Evolutionary conservation across 2,888 invertebrate species (phyloP).

Genomic region (Scaptomyza reducta): DNA sequence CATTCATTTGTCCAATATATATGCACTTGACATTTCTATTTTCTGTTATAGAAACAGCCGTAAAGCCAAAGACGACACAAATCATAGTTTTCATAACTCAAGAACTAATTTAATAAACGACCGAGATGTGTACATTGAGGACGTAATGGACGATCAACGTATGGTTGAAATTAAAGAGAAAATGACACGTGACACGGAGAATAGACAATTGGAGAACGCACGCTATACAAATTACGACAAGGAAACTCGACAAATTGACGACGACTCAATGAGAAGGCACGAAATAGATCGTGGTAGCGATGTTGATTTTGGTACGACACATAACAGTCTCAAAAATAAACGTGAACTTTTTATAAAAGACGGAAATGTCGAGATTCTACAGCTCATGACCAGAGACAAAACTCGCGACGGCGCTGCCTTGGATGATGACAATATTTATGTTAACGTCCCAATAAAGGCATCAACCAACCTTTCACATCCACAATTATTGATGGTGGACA

Average conservation of each 20-base stretch:
- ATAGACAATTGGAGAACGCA: constrained; percentile 52
- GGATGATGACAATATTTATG: constrained; percentile 87
- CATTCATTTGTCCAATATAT: fast-evolving
- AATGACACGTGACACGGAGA: constrained; percentile 79
- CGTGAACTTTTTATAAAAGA: constrained; percentile 92
- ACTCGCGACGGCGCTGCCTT: constrained; percentile 77
- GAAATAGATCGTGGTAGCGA: constrained; percentile 92
- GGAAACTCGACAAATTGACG: constrained; percentile 86
- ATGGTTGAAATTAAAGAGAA: constrained; percentile 68
- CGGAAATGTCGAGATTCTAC: constrained; percentile 93
- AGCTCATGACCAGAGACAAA: constrained; percentile 90
- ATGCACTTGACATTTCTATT: background rate
- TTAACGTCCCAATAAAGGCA: constrained; percentile 86
- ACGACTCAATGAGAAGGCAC: constrained; percentile 90
- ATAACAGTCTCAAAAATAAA: constrained; percentile 83
- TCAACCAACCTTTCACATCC: constrained; percentile 86
- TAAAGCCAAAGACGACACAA: constrained; percentile 83
- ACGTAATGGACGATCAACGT: constrained; percentile 78
- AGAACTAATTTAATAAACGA: constrained; percentile 84
- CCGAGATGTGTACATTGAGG: constrained; percentile 83
- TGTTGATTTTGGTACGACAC: constrained; percentile 84
- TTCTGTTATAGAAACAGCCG: constrained; percentile 77
- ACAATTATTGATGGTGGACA: constrained; percentile 88
- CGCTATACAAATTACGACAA: constrained; percentile 64
- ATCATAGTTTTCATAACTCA: constrained; percentile 84